These are phyloP conservation scores for Diphyllodes magnificus DNA, from an alignment of 2,113 vertebrate genomes.

Conservation along the genomic window DNA sequence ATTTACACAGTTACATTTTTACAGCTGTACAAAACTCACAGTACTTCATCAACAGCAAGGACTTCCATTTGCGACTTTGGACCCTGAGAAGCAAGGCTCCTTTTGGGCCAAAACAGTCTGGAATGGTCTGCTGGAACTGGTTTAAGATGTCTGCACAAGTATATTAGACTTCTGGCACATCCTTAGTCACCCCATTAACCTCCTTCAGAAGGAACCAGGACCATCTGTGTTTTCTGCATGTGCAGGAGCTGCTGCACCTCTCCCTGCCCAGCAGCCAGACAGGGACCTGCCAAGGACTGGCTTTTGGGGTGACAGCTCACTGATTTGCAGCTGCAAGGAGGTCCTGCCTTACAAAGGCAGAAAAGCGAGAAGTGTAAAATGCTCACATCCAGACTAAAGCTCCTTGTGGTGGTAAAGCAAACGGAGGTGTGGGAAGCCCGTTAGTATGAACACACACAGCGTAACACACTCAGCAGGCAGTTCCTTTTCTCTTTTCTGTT, in stretches of 20 bases:
- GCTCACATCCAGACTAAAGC: not conserved
- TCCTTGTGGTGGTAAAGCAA: not conserved
- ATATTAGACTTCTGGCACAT: slow-evolving; percentile 1
- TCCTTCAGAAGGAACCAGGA: not conserved
- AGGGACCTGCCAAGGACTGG: not conserved
- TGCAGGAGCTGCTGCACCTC: not conserved
- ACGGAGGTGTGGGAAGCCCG: not conserved
- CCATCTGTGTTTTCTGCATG: slow-evolving; percentile 10
- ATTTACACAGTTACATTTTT: not conserved
- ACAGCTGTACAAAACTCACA: not conserved
- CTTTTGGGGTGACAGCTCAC: not conserved
- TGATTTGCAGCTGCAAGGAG: not conserved
- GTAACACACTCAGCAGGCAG: not conserved
- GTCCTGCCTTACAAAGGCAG: not conserved
- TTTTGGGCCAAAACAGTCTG: not conserved
- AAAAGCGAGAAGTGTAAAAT: not conserved
- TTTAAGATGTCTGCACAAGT: not conserved
- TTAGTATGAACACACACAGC: not conserved
- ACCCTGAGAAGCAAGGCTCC: not conserved
- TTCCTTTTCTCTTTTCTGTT: not conserved
- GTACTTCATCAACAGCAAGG: not conserved
- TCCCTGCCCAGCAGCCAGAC: not conserved
- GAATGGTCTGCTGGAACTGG: not conserved
- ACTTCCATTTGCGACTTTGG: not conserved
- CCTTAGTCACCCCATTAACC: slow-evolving; percentile 5